Conservation (phyloP, 2,113 vertebrate genomes). For the Picathartes gymnocephalus region DNA sequence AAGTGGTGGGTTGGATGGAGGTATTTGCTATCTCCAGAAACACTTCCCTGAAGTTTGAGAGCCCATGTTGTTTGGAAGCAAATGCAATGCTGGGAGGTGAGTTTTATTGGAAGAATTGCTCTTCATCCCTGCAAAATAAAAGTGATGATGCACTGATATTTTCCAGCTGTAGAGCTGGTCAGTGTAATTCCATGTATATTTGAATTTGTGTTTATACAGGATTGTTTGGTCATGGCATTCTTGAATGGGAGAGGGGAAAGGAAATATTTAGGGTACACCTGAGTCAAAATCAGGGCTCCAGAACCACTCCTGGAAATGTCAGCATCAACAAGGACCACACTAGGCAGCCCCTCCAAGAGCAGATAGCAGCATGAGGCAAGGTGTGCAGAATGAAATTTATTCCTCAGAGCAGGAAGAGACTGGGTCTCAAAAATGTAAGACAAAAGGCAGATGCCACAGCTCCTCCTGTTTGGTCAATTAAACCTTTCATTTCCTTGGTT, state of each 20-base stretch:
- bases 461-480: not conserved
- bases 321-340: not conserved
- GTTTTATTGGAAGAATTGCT: not conserved
- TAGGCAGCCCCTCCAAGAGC: not conserved
- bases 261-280: not conserved
- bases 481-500: not conserved
- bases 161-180: not conserved
- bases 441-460: not conserved
- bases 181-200: not conserved
- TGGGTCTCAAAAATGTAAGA: not conserved
- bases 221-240: not conserved
- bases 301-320: not conserved
- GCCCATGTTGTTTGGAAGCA: not conserved
- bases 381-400: not conserved
- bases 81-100: not conserved
- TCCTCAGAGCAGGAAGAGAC: not conserved
- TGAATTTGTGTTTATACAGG: not conserved
- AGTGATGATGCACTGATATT: not conserved
- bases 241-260: not conserved
- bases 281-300: not conserved
- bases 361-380: not conserved
- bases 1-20: not conserved
- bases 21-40: not conserved
- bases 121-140: not conserved
- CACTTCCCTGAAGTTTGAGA: not conserved